These are phyloP conservation scores for Pseudococcus longispinus DNA, from an alignment of 2,888 invertebrate species.

Conservation along the genomic window DNA sequence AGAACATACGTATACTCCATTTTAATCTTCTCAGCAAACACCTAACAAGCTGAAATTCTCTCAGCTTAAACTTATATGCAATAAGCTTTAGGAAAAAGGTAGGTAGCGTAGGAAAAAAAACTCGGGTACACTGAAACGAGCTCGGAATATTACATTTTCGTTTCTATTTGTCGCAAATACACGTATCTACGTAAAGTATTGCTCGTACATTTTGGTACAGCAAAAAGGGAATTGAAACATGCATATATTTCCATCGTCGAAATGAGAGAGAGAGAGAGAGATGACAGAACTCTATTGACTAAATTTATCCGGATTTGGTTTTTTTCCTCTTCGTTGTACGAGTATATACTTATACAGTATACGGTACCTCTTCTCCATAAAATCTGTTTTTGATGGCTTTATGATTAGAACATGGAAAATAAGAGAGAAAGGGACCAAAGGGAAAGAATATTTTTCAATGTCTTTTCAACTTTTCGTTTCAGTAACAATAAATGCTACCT, in stretches of 20 bases:
- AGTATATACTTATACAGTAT: not conserved
- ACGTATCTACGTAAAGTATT: not conserved
- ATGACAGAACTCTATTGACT: not conserved
- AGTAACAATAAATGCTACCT: not conserved
- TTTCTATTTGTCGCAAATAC: not conserved
- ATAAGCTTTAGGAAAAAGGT: not conserved
- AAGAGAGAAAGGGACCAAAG: not conserved
- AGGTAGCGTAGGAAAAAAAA: not conserved
- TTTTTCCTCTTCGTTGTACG: not conserved
- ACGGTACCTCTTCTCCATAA: not conserved
- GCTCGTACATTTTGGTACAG: not conserved
- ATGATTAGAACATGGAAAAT: not conserved
- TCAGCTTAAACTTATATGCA: not conserved
- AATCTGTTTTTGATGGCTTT: conserved; percentile 6
- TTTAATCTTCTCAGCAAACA: not conserved
- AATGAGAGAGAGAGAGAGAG: not conserved
- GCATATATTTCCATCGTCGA: not conserved
- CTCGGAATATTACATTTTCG: not conserved
- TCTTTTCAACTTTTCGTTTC: not conserved
- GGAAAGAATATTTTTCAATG: not conserved
- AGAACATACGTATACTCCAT: not conserved
- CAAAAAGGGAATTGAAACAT: not conserved
- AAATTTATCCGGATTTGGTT: not conserved
- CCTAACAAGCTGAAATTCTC: not conserved
- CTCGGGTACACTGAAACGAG: not conserved